phyloP scores from a whole-genome alignment of 2,797 vertebrate genomes.

The Vipera ursinii region DNA sequence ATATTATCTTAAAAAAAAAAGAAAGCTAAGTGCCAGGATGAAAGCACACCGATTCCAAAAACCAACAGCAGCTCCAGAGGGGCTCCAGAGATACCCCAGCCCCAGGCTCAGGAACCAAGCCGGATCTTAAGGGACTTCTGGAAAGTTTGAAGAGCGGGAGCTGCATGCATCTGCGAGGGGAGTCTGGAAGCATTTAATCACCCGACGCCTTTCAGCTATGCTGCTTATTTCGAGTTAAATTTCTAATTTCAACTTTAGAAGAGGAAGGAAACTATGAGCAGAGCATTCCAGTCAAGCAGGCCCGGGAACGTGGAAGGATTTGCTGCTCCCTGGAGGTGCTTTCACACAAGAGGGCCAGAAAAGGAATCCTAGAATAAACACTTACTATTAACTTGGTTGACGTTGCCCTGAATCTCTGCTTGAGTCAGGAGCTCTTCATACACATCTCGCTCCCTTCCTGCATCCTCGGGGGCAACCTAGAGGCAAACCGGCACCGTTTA shows the following conservation, averaged over 20 bases:
- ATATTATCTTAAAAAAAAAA: neutral
- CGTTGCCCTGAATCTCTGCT: conserved; percentile 96
- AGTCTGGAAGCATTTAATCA: neutral
- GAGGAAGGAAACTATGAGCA: neutral
- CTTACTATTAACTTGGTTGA: conserved; percentile 95
- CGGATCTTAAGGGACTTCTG: neutral
- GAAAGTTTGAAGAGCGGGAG: neutral
- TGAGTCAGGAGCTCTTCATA: conserved; percentile 97
- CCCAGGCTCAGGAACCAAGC: neutral
- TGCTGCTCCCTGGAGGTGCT: neutral
- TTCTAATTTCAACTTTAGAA: neutral
- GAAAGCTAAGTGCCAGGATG: neutral
- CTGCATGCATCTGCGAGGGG: neutral
- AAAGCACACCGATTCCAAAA: neutral
- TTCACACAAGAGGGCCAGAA: neutral
- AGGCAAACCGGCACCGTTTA: neutral
- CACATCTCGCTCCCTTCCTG: conserved; percentile 85
- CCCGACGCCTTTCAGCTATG: neutral
- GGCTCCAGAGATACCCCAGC: neutral
- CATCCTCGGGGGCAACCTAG: conserved; percentile 82
- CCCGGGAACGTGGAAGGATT: neutral
- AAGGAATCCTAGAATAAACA: neutral
- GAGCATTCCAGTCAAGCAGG: neutral
- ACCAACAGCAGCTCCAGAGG: neutral
- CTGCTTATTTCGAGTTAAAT: neutral